phyloP scores from a whole-genome alignment of 2,797 vertebrate genomes.

The Halcyon smyrnensis region DNA sequence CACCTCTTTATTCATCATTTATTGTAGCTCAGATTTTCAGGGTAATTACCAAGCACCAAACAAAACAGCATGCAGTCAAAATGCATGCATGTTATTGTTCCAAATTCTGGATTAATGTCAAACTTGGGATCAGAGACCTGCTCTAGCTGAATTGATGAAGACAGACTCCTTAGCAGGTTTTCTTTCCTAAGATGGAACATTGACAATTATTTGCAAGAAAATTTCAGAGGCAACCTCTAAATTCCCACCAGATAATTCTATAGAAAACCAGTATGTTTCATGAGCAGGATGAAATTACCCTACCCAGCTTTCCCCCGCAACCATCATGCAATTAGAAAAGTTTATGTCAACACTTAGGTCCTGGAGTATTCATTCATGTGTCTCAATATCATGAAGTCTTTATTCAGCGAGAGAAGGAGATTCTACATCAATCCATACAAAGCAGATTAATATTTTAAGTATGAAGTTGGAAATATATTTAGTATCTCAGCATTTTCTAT shows the following conservation, averaged over 20 bases:
- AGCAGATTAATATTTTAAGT: not conserved
- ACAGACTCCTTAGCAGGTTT: not conserved
- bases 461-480: not conserved
- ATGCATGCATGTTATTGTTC: not conserved
- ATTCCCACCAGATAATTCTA: not conserved
- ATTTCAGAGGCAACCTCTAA: constrained; percentile 9
- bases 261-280: not conserved
- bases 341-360: not conserved
- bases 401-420: not conserved
- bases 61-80: not conserved
- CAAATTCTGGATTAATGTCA: not conserved
- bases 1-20: not conserved
- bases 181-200: not conserved
- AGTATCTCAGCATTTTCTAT: not conserved
- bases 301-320: not conserved
- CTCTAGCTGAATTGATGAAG: not conserved
- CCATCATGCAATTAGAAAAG: not conserved
- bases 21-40: not conserved
- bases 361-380: not conserved
- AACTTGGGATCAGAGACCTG: constrained; percentile 2
- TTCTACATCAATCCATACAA: not conserved
- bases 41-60: not conserved
- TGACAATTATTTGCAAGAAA: constrained; percentile 16
- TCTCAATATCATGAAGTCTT: not conserved
- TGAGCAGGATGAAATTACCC: not conserved